These are phyloP conservation scores for Atlantisia rogersi DNA, from an alignment of 2,113 vertebrate species.

Conservation along the genomic window DNA sequence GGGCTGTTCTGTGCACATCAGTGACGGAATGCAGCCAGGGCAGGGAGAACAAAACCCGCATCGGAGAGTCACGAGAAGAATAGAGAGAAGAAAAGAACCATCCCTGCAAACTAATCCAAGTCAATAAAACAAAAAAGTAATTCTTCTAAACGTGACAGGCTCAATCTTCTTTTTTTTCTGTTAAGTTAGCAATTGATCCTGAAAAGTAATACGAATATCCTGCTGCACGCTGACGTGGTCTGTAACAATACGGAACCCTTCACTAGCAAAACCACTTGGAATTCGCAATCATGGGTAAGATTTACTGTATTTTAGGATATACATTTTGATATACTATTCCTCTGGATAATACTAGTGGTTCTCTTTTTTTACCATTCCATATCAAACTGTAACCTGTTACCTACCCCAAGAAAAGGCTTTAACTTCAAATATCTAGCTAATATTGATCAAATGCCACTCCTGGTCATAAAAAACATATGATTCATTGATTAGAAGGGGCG, in stretches of 20 bases:
- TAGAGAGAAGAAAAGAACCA: slow-evolving; percentile 21
- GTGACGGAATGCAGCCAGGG: background rate
- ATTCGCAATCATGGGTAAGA: slow-evolving; percentile 66
- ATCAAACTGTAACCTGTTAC: slow-evolving; percentile 19
- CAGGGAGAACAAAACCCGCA: background rate
- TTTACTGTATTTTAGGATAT: slow-evolving; percentile 50
- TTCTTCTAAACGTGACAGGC: slow-evolving; percentile 57
- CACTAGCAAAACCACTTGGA: slow-evolving; percentile 43
- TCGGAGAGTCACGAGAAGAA: slow-evolving; percentile 34
- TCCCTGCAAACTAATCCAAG: slow-evolving; percentile 48
- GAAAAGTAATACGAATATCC: slow-evolving; percentile 65
- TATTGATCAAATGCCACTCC: background rate
- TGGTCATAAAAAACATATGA: background rate
- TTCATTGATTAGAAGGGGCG: background rate
- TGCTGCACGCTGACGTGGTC: slow-evolving; percentile 29
- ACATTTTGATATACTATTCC: slow-evolving; percentile 44
- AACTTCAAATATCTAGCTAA: background rate
- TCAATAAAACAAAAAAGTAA: slow-evolving; percentile 65
- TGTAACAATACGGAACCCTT: slow-evolving; percentile 47
- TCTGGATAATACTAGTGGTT: slow-evolving; percentile 29
- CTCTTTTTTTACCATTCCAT: slow-evolving; percentile 28
- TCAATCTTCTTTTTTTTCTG: slow-evolving; percentile 23
- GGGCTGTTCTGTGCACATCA: background rate
- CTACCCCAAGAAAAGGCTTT: background rate
- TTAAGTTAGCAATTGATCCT: slow-evolving; percentile 59